Conservation (phyloP, 1,140 invertebrate genomes). For the Panagrolaimus sp. region DNA sequence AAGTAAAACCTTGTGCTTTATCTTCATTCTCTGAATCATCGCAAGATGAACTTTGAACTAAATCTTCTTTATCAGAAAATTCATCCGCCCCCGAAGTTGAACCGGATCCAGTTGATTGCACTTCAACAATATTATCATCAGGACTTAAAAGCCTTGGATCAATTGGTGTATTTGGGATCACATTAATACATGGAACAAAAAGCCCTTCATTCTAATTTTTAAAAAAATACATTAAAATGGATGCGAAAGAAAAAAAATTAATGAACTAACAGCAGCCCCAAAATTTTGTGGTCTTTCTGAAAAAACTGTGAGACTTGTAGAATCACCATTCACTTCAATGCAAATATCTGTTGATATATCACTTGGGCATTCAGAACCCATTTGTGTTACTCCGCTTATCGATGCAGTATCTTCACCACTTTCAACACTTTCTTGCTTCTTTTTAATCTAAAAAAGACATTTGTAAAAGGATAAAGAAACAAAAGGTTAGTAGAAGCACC, state of each 20-base stretch:
- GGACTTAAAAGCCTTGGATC: slow-evolving; percentile 31
- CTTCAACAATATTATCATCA: slow-evolving; percentile 18
- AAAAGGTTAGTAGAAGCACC: background rate
- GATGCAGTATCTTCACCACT: slow-evolving; percentile 1
- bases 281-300: slow-evolving; percentile 24
- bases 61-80: slow-evolving; percentile 45
- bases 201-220: slow-evolving; percentile 21
- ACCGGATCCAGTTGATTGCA: slow-evolving; percentile 39
- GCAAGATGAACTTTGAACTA: slow-evolving; percentile 28
- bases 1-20: background rate
- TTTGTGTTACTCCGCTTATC: background rate
- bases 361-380: slow-evolving; percentile 1
- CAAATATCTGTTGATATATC: no score
- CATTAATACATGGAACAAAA: slow-evolving; percentile 49
- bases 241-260: background rate
- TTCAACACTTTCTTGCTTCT: slow-evolving; percentile 12
- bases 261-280: slow-evolving; percentile 6
- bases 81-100: slow-evolving; percentile 55
- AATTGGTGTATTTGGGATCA: slow-evolving; percentile 56
- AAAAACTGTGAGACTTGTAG: slow-evolving; percentile 20
- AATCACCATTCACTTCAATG: slow-evolving; percentile 38
- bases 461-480: no score
- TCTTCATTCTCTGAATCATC: slow-evolving; percentile 46
- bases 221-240: background rate
- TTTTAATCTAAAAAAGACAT: background rate